Evolutionary conservation across 1,140 invertebrate genomes (phyloP), one percentile per base, ranked within the genome.

Genomic region (Conopomorpha cramerella): DNA sequence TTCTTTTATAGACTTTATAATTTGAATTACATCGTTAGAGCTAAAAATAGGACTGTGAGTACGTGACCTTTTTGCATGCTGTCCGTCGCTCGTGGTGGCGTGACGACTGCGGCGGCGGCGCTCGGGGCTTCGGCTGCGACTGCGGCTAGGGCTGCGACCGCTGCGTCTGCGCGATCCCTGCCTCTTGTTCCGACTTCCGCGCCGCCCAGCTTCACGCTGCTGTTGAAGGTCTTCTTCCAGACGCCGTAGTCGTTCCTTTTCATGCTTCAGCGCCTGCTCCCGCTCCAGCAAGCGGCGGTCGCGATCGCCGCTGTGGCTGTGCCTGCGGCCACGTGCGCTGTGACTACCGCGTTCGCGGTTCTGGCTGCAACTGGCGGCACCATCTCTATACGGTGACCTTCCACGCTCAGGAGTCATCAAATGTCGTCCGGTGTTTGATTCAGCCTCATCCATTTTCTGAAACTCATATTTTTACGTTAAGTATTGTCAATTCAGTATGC

Each of bases 1-100:
- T 8, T 8, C 3, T 11, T 12, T 39, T 27, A 33, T 25, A 12
- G 18, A 16, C 10, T 39, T 32, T 13, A 39, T 33, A 8, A 39
- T 17, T 17, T 39, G 2, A 2, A 39, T 11, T 12, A 39, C 18
- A 10, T 39, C 30, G 6, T 19, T 33, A 39, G 16, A 18, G 13
- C 30, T 27, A 39, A 33, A 39, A 18, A 25, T 7, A 28, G 37
- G 37, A 27, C 30, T 39, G 34, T 31, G 6, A n/a, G n/a, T n/a
- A n/a, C n/a, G n/a, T 39, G 37, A 32, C 36, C 36, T 38, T 32
- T 34, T 29, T 11, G 4, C 10, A 7, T 11, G 13, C 4, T 4
- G 13, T 7, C 10, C 10, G 13, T 7, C 6, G 10, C 13, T 11
- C 28, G 10, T 7, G 28, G 28, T 11, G 4, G 4, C 19, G 4